A percentile compares a stretch with the other conserved stretches of the same genome.
Evolutionary conservation across 23 tunicate species (phyloP).

Genomic region (Corella eumyota): DNA sequence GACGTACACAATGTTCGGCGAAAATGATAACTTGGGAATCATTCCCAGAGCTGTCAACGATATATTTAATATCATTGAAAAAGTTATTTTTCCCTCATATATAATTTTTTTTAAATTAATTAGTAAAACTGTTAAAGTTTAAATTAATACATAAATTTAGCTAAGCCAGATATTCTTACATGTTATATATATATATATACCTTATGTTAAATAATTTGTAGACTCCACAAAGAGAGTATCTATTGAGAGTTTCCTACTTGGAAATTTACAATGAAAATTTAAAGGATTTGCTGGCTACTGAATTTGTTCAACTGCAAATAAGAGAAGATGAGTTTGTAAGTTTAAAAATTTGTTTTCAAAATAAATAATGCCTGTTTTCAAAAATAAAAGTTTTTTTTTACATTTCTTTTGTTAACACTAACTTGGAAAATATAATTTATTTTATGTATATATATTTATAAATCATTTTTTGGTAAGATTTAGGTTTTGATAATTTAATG

Average conservation of each 20-base stretch:
- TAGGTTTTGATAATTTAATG: too few relatives aligned
- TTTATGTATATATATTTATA: too few relatives aligned
- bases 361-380: too few relatives aligned
- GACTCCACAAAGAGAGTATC: conserved; percentile 81
- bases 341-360: too few relatives aligned
- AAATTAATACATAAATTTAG: too few relatives aligned
- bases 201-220: conserved; percentile 5
- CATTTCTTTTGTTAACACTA: too few relatives aligned
- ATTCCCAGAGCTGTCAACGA: conserved; percentile 70
- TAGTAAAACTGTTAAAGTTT: too few relatives aligned
- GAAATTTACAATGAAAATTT: conserved; percentile 87
- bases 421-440: too few relatives aligned
- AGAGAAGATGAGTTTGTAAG: conserved; percentile 91
- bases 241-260: conserved; percentile 62
- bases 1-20: conserved; percentile 81
- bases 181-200: too few relatives aligned
- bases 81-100: conserved; percentile 34
- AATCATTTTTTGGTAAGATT: too few relatives aligned
- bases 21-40: conserved; percentile 29
- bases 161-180: too few relatives aligned
- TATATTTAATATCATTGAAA: conserved; percentile 57
- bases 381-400: too few relatives aligned
- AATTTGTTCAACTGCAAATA: conserved; percentile 24
- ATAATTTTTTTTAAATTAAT: not conserved
- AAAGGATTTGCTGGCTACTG: conserved; percentile 55